These are phyloP conservation scores for Uromys caudimaculatus DNA, from an alignment of 2,797 vertebrate genomes.

Conservation along the genomic window DNA sequence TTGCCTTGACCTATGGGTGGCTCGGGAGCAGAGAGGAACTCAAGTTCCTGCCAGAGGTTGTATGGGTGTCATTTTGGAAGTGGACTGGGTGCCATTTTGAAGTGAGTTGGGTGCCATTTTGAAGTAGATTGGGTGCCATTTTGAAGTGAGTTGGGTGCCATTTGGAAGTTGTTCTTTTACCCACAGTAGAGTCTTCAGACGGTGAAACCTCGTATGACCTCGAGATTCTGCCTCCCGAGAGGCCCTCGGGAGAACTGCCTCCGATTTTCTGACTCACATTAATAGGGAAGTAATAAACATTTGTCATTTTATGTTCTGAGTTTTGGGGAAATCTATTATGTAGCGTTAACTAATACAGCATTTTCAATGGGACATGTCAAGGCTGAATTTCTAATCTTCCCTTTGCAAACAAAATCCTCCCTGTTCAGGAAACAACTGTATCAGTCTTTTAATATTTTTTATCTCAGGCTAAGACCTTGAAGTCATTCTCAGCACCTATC, in stretches of 20 bases:
- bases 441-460: background rate
- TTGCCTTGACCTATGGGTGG: background rate
- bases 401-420: background rate
- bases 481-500: background rate
- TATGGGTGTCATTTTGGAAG: too few relatives aligned
- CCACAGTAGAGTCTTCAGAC: background rate
- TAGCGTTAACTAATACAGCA: background rate
- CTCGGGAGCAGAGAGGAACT: background rate
- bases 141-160: background rate
- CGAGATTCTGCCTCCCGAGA: fast-evolving
- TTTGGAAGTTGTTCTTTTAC: background rate
- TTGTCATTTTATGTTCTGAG: background rate
- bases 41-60: too few relatives aligned
- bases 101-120: background rate
- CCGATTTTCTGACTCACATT: background rate
- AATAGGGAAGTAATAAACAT: background rate
- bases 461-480: background rate
- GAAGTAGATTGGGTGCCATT: background rate
- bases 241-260: too few relatives aligned
- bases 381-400: background rate
- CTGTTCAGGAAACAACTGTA: background rate
- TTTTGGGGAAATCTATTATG: slow-evolving; percentile 12
- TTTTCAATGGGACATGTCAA: background rate
- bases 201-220: fast-evolving
- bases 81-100: background rate